Conservation (phyloP, 1,140 invertebrate genomes). For the Diachasma alloeum region DNA sequence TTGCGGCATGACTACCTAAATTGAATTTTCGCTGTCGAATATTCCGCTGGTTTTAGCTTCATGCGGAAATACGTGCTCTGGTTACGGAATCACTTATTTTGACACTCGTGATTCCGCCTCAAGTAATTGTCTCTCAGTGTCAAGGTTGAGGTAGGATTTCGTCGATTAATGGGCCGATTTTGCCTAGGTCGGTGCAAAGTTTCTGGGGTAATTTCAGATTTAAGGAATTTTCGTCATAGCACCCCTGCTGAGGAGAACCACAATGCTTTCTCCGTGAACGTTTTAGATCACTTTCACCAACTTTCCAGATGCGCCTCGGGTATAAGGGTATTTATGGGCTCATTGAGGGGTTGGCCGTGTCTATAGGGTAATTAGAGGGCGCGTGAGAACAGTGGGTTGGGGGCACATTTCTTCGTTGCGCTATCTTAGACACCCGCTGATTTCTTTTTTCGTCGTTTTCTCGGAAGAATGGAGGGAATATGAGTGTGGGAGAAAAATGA, state of each 20-base stretch:
- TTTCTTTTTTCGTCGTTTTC: slow-evolving; percentile 26
- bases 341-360: slow-evolving; percentile 50
- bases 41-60: too few species aligned
- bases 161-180: background rate
- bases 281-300: slow-evolving; percentile 47
- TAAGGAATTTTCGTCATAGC: slow-evolving; percentile 29
- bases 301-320: slow-evolving; percentile 51
- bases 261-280: slow-evolving; percentile 36
- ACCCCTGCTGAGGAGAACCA: slow-evolving; percentile 30
- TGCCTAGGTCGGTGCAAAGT: background rate
- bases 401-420: slow-evolving; percentile 21
- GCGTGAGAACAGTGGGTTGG: slow-evolving; percentile 43
- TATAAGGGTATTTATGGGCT: slow-evolving; percentile 58
- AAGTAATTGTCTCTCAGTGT: background rate
- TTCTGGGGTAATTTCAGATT: slow-evolving; percentile 20
- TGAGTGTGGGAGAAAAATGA: background rate
- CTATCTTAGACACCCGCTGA: slow-evolving; percentile 52
- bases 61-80: too few species aligned
- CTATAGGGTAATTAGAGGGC: slow-evolving; percentile 65
- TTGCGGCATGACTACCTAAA: too few species aligned
- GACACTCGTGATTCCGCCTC: too few species aligned
- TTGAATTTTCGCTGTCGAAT: too few species aligned
- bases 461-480: background rate
- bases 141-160: background rate
- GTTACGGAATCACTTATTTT: too few species aligned